phyloP scores from a whole-genome alignment of 2,113 vertebrate genomes.

The Girardinichthys multiradiatus region DNA sequence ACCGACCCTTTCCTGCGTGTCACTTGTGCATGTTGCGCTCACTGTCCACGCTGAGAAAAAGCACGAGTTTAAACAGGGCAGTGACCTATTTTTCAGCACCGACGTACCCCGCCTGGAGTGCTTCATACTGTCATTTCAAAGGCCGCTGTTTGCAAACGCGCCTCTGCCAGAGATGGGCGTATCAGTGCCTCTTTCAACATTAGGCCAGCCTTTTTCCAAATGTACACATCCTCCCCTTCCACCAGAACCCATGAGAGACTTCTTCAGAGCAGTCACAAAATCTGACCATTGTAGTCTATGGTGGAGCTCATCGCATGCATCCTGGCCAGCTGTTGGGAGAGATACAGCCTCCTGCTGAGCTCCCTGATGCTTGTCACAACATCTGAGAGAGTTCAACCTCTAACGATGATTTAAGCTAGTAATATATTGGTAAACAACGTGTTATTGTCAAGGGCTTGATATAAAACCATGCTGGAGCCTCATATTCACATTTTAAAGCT shows the following conservation, averaged over 20 bases:
- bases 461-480: no score
- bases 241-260: conserved; percentile 12
- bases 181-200: conserved; percentile 16
- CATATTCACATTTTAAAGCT: no score
- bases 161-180: conserved; percentile 3
- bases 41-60: conserved; percentile 26
- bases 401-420: conserved; percentile 18
- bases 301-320: conserved; percentile 23
- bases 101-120: background rate
- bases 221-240: conserved; percentile 4
- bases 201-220: conserved; percentile 8
- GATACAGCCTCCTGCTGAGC: conserved; percentile 31
- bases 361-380: conserved; percentile 55
- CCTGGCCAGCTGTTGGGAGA: conserved; percentile 70
- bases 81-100: conserved; percentile 69
- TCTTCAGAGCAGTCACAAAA: conserved; percentile 49
- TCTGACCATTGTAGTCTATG: conserved; percentile 14
- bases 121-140: background rate
- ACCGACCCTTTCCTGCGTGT: conserved; percentile 14
- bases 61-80: conserved; percentile 61
- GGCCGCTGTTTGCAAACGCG: conserved; percentile 47
- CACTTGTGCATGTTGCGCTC: conserved; percentile 17
- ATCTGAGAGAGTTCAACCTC: conserved; percentile 66
- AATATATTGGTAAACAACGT: conserved; percentile 30
- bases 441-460: no score